phyloP scores from a whole-genome alignment of 1,140 invertebrate species.

The Thaumatotibia leucotreta region DNA sequence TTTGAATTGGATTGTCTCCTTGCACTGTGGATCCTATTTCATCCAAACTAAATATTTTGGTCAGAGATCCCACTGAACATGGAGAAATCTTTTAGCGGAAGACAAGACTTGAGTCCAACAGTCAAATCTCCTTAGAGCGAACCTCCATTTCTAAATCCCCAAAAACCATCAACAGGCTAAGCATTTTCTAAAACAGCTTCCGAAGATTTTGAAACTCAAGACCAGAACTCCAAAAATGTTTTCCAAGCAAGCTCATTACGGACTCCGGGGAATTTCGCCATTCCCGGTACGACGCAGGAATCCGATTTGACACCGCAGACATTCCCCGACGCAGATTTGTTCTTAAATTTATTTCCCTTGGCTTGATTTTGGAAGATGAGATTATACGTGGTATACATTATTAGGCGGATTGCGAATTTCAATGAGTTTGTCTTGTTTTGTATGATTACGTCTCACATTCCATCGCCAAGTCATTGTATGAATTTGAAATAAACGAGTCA shows the following conservation, averaged over 20 bases:
- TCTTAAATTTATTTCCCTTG: slow-evolving; percentile 3
- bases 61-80: no score
- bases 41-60: no score
- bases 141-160: not conserved
- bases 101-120: not conserved
- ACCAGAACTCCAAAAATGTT: not conserved
- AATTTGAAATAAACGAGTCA: no score
- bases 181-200: not conserved
- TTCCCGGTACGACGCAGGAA: not conserved
- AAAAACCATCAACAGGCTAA: not conserved
- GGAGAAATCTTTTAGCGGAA: not conserved
- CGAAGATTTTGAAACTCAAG: not conserved
- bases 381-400: not conserved
- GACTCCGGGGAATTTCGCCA: not conserved
- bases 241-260: not conserved
- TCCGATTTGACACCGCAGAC: slow-evolving; percentile 12
- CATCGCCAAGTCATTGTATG: no score
- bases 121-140: not conserved
- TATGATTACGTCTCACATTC: no score
- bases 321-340: not conserved
- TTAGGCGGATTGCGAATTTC: not conserved
- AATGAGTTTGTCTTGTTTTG: not conserved
- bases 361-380: not conserved
- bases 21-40: no score
- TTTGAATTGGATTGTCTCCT: no score